A percentile compares a stretch with the other conserved stretches of the same genome.
Conservation (phyloP, 2,113 vertebrate species). For the Chloropsis hardwickii region DNA sequence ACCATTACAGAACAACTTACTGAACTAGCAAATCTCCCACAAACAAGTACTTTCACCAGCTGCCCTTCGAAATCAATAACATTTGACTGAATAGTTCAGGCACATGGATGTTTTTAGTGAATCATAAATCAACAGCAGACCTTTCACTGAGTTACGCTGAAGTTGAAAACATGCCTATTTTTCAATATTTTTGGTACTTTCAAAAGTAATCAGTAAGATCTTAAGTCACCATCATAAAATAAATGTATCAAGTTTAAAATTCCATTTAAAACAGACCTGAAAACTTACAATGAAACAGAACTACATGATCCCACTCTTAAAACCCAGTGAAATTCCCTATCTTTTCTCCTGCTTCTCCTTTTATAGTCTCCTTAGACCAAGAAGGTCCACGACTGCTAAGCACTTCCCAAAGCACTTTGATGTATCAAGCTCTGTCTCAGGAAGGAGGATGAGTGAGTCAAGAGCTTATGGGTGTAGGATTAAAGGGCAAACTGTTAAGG, state of each 20-base stretch:
- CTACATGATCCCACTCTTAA: not conserved
- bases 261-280: not conserved
- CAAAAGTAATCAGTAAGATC: not conserved
- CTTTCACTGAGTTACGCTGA: not conserved
- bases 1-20: not conserved
- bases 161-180: not conserved
- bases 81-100: not conserved
- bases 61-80: not conserved
- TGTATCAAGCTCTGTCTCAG: not conserved
- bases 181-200: not conserved
- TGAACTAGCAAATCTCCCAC: not conserved
- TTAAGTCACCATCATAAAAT: not conserved
- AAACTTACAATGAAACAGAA: not conserved
- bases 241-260: not conserved
- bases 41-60: not conserved
- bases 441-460: not conserved
- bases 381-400: not conserved
- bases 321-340: not conserved
- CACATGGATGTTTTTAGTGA: not conserved
- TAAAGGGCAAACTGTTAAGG: not conserved
- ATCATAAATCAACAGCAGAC: not conserved
- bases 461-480: not conserved
- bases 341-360: not conserved
- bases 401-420: not conserved
- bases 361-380: not conserved